A percentile compares a stretch with the other conserved stretches of the same genome.
phyloP scores from a whole-genome alignment of 2,888 invertebrate genomes.

The Melieria omissa region DNA sequence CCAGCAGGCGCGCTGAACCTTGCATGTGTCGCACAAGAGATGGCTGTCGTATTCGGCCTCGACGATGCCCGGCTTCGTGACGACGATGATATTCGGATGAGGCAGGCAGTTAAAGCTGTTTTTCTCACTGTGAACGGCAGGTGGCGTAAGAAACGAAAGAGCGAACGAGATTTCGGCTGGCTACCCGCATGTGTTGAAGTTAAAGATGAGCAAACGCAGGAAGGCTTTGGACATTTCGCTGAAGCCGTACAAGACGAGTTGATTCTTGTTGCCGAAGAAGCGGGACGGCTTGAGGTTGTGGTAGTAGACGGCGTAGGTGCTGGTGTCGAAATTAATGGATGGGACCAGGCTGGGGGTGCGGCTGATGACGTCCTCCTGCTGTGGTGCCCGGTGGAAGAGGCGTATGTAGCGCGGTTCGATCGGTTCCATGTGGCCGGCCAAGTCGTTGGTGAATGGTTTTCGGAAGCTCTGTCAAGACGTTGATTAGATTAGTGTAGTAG shows the following conservation, averaged over 20 bases:
- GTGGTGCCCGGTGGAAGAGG: slow-evolving; percentile 23
- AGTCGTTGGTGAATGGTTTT: slow-evolving; percentile 49
- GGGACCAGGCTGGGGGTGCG: not conserved
- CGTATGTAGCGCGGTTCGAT: slow-evolving; percentile 53
- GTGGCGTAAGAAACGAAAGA: not conserved
- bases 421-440: slow-evolving; percentile 55
- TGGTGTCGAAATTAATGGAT: slow-evolving; percentile 41
- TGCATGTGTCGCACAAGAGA: slow-evolving; percentile 47
- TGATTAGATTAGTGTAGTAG: not conserved
- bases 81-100: slow-evolving; percentile 50
- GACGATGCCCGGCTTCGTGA: slow-evolving; percentile 49
- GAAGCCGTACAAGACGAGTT: slow-evolving; percentile 55
- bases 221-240: slow-evolving; percentile 53
- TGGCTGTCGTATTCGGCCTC: slow-evolving; percentile 53
- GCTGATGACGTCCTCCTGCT: not conserved
- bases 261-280: slow-evolving; percentile 44
- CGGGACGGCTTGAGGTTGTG: slow-evolving; percentile 48
- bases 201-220: slow-evolving; percentile 53
- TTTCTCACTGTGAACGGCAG: not conserved
- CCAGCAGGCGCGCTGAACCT: slow-evolving; percentile 45
- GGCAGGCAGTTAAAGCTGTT: slow-evolving; percentile 48
- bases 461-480: not conserved
- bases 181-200: slow-evolving; percentile 54
- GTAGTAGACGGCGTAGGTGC: slow-evolving; percentile 47
- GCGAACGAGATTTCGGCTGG: not conserved